Evolutionary conservation across 2,113 vertebrate genomes (phyloP), one percentile per base, ranked within the genome.

Genomic region (Psittacula cyanocephala): DNA sequence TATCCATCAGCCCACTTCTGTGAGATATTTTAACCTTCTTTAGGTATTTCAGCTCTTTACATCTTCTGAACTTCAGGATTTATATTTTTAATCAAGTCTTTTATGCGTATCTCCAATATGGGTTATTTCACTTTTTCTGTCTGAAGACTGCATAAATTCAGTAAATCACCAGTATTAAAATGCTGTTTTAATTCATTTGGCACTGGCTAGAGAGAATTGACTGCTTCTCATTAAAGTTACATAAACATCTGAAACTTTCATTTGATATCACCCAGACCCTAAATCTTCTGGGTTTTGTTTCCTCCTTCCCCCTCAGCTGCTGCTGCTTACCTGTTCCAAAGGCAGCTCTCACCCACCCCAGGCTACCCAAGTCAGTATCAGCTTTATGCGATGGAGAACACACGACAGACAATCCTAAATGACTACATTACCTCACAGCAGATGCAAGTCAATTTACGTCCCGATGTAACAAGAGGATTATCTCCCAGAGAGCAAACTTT

Each of bases 371-470:
- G 99, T 97, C 99, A 99, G 72, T 99, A 99, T 94, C 99, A 99
- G 97, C 98, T 99, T 92, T 99, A 99, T 14, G 99, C 99, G 23
- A 99, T 99, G 99, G 99, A 99, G 97, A 99, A 99, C 91, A 99
- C 99, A 0, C 98, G 99, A 10, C 99, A 99, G 98, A 99, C 99
- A 95, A 99, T 99, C 97, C 98, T 99, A 41, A 99, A 99, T 3
- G 99, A 99, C 96, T 99, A 99, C 95, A 99, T 99, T 98, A 99
- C 99, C 62, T 99, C 99, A 46, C 99, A 99, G 97, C 99, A 99
- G 98, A 99, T 99, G 99, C 99, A 99, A 88, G 99, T 99, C 94
- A 99, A 99, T 92, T 98, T 99, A 35, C 98, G 99, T 44, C 98
- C 99, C 3, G 99, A 99, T 47, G 97, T 99, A 64, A 97, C 98